Conservation (phyloP, 2,888 invertebrate species). For the Hermaeophaga mercurialis region DNA sequence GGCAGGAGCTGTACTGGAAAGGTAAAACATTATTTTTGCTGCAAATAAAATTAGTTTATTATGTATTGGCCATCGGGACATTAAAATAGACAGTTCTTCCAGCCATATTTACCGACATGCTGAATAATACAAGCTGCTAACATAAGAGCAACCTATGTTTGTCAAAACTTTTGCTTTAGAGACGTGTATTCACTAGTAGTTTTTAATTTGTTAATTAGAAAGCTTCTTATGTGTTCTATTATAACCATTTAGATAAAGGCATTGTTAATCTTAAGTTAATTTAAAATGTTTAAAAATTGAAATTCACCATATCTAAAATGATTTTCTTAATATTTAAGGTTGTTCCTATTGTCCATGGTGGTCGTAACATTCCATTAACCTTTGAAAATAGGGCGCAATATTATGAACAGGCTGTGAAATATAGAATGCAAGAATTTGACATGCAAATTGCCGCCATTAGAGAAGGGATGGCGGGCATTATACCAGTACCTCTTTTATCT, state of each 20-base stretch:
- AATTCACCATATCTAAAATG: too few species aligned
- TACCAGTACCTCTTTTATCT: conserved; percentile 67
- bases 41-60: background rate
- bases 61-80: too few species aligned
- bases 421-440: conserved; percentile 67
- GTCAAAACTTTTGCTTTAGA: too few species aligned
- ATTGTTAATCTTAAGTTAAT: too few species aligned
- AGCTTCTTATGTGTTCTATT: background rate
- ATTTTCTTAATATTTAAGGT: conserved; percentile 54
- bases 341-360: conserved; percentile 67
- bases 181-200: too few species aligned
- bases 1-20: conserved; percentile 66
- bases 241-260: too few species aligned
- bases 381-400: conserved; percentile 66
- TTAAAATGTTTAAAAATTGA: too few species aligned
- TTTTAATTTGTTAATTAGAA: too few species aligned
- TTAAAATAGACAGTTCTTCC: too few species aligned
- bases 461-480: conserved; percentile 68
- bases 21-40: conserved; percentile 37
- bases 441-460: conserved; percentile 64
- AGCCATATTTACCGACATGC: too few species aligned
- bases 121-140: too few species aligned
- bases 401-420: conserved; percentile 64
- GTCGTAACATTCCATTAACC: conserved; percentile 63
- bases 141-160: too few species aligned